Evolutionary conservation across 2,113 vertebrate genomes (phyloP), one percentile per base, ranked within the genome.

Genomic region (Corythoichthys haematopterus): DNA sequence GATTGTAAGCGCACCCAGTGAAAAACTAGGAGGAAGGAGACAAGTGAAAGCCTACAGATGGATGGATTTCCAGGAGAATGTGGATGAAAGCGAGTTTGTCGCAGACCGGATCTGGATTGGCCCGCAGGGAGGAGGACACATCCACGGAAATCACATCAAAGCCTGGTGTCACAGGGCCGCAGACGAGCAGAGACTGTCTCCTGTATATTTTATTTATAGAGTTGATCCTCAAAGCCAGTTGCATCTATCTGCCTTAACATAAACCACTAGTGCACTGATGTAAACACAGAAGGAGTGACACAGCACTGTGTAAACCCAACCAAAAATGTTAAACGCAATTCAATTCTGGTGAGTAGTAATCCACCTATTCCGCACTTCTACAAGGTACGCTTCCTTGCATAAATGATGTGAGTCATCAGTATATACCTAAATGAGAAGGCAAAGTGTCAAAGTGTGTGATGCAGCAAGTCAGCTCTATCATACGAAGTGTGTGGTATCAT

Each of bases 71-170:
- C 72, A 75, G 66, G 77, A 78, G 80, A 87, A 85, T 85, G 78
- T 73, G 77, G 83, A 90, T 83, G 75, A 88, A 88, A 91, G 83
- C 75, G 61, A 79, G 72, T 38, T 69, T 82, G 74, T 79, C 38
- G 37, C 80, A 67, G 81, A 79, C 83, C 75, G 81, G 85, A 89
- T 89, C 82, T 83, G 82, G 71, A 85, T 70, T 75, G 80, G 85
- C 83, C 83, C 84, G 84, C 73, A 72, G 86, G 84, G 74, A 85
- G 75, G 74, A 85, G 73, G 77, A 87, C 66, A 79, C 74, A 80
- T 82, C 71, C 81, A 88, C 78, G 84, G 77, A 87, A 84, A 75
- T 84, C 83, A 91, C 92, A 91, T 93, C 91, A 93, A 94, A 94
- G 91, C 85, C 76, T 84, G 51, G 66, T 84, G 75, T 82, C 84